Percentiles rank a stretch among this genome's conserved stretches.
Evolutionary conservation across 2,797 vertebrate species (phyloP).

Genomic region (Bovichtus variegatus): DNA sequence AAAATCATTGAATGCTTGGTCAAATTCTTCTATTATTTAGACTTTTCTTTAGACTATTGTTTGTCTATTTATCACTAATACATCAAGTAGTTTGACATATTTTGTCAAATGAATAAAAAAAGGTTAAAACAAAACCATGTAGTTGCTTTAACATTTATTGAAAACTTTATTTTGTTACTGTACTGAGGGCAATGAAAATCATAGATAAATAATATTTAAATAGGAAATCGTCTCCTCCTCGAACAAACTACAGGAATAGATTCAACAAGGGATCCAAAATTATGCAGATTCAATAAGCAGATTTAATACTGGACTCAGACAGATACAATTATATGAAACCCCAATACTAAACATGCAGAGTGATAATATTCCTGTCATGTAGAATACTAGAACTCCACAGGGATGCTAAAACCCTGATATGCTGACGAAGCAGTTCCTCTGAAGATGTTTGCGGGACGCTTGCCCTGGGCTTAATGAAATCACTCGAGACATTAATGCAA

Average conservation of each 20-base stretch:
- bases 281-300: neutral
- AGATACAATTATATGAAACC: neutral
- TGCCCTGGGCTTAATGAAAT: constrained; percentile 4
- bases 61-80: neutral
- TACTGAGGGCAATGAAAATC: neutral
- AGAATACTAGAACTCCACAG: neutral
- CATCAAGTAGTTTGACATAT: neutral
- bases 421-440: constrained; percentile 31
- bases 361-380: constrained; percentile 8
- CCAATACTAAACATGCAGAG: neutral
- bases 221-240: neutral
- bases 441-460: constrained; percentile 4
- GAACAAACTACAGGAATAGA: neutral
- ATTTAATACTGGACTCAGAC: neutral
- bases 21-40: too few species aligned
- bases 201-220: neutral
- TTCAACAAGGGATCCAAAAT: neutral
- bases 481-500: constrained; percentile 53
- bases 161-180: neutral
- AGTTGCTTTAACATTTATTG: neutral
- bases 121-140: neutral
- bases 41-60: too few species aligned
- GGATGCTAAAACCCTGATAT: neutral
- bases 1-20: too few species aligned
- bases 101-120: neutral